These are phyloP conservation scores for Polymixis flavicincta DNA, from an alignment of 2,888 invertebrate genomes.

Conservation along the genomic window DNA sequence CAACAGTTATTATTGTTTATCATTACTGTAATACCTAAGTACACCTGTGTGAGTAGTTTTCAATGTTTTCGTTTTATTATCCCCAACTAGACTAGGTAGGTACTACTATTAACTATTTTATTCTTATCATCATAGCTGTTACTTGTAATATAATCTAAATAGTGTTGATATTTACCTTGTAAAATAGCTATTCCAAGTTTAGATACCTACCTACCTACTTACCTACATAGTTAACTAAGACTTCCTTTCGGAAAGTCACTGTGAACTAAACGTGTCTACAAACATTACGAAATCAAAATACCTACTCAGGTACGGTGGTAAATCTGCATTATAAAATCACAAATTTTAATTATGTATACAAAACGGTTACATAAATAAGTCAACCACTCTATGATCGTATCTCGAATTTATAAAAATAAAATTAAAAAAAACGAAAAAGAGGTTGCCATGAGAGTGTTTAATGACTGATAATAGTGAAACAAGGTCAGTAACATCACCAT, in stretches of 20 bases:
- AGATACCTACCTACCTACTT: background rate
- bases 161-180: constrained; percentile 5
- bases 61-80: background rate
- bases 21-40: background rate
- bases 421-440: constrained; percentile 14
- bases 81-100: background rate
- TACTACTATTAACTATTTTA: background rate
- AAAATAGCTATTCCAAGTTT: background rate
- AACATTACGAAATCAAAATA: constrained; percentile 7
- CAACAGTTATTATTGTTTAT: constrained; percentile 12
- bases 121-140: background rate
- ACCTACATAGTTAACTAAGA: background rate
- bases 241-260: background rate
- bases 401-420: background rate
- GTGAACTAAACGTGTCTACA: background rate
- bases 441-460: constrained; percentile 36
- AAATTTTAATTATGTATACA: background rate
- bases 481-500: constrained; percentile 75
- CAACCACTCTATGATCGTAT: background rate
- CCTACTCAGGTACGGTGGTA: background rate
- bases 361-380: constrained; percentile 8
- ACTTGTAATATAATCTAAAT: background rate
- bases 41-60: background rate
- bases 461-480: constrained; percentile 60
- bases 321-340: constrained; percentile 5